These are phyloP conservation scores for Anarhynchus alexandrinus DNA, from an alignment of 2,113 vertebrate species.

Conservation along the genomic window DNA sequence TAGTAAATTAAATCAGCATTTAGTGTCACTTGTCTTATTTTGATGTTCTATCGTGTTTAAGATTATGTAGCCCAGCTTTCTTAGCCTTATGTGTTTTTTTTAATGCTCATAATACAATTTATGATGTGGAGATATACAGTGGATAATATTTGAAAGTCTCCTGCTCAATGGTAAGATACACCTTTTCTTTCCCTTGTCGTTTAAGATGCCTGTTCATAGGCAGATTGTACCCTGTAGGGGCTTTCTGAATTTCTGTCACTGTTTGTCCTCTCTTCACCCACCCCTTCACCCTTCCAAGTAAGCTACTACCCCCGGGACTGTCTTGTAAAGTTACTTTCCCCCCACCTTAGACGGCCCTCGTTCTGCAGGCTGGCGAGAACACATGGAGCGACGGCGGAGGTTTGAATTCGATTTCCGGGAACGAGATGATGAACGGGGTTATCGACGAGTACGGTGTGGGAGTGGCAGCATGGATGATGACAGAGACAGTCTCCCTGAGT, in stretches of 20 bases:
- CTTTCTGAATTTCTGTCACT: neutral
- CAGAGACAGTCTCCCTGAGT: conserved; percentile 93
- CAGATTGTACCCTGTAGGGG: neutral
- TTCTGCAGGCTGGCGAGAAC: conserved; percentile 93
- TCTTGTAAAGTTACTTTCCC: conserved; percentile 53
- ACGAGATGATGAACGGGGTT: conserved; percentile 89
- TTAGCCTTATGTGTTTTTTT: neutral
- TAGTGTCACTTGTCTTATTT: neutral
- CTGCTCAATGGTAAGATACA: neutral
- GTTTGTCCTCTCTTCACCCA: neutral
- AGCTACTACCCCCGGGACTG: neutral
- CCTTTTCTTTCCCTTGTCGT: neutral
- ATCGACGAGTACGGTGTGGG: conserved; percentile 88
- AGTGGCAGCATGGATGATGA: conserved; percentile 94
- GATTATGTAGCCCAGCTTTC: neutral
- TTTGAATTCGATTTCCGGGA: conserved; percentile 93
- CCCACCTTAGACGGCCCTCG: conserved; percentile 80
- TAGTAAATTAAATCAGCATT: neutral
- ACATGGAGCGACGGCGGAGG: conserved; percentile 88
- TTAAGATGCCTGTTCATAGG: neutral
- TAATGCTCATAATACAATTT: neutral
- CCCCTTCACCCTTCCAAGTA: neutral
- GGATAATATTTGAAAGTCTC: neutral
- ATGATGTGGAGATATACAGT: neutral
- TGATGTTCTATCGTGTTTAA: neutral